Evolutionary conservation across 1,140 invertebrate genomes (phyloP).

Genomic region (Semibalanus balanoides): DNA sequence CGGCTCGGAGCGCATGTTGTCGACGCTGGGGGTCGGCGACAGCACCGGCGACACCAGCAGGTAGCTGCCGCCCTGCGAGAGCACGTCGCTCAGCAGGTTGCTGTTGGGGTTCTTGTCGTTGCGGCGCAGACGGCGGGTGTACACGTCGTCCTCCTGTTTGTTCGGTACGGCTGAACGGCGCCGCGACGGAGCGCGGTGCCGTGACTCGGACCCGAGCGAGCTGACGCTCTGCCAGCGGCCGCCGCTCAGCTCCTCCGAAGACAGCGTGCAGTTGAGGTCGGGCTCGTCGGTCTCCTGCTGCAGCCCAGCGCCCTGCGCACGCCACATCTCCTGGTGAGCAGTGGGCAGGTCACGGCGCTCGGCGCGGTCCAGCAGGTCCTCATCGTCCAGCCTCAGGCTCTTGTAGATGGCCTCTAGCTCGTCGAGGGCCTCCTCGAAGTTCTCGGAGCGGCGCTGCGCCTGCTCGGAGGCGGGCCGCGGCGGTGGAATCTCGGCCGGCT

Average conservation of each 20-base stretch:
- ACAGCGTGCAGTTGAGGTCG: background rate
- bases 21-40: slow-evolving; percentile 13
- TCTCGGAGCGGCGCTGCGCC: slow-evolving; percentile 43
- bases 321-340: slow-evolving; percentile 26
- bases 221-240: too few relatives aligned
- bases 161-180: slow-evolving; percentile 39
- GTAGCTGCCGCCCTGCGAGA: slow-evolving; percentile 45
- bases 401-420: slow-evolving; percentile 74
- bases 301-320: slow-evolving; percentile 15
- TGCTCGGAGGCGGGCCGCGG: slow-evolving; percentile 39
- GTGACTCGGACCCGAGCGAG: slow-evolving; percentile 5
- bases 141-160: slow-evolving; percentile 60
- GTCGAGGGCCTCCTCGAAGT: slow-evolving; percentile 68
- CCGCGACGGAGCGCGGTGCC: slow-evolving; percentile 25
- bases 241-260: background rate
- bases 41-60: slow-evolving; percentile 47
- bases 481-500: slow-evolving; percentile 39
- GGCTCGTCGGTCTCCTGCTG: background rate
- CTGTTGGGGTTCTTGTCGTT: slow-evolving; percentile 21
- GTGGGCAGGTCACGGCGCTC: slow-evolving; percentile 55
- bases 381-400: slow-evolving; percentile 59
- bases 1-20: slow-evolving; percentile 11
- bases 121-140: slow-evolving; percentile 49
- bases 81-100: slow-evolving; percentile 15
- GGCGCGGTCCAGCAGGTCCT: slow-evolving; percentile 59